These are phyloP conservation scores for Lucilia sericata DNA, from an alignment of 1,140 invertebrate species.

Conservation along the genomic window DNA sequence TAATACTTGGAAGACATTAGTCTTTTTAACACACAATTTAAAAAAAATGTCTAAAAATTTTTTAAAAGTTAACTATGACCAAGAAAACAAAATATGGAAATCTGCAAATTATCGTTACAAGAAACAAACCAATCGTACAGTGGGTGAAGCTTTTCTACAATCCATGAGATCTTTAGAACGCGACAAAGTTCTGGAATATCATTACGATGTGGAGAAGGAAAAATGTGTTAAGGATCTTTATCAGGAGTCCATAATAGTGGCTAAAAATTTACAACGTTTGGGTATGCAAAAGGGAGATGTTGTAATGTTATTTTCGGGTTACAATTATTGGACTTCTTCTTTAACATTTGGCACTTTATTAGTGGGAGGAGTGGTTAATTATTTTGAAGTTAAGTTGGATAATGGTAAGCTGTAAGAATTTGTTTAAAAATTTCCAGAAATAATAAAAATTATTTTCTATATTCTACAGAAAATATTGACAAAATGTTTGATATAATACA, in stretches of 20 bases:
- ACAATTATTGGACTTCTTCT: not conserved
- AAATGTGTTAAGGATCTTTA: not conserved
- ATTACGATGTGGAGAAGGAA: not conserved
- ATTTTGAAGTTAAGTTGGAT: slow-evolving; percentile 26
- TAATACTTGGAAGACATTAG: too few relatives aligned
- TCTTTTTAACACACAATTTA: too few relatives aligned
- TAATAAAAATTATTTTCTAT: not conserved
- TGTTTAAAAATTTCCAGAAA: not conserved
- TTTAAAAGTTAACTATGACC: not conserved
- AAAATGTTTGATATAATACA: not conserved
- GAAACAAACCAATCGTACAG: not conserved
- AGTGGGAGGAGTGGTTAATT: slow-evolving; percentile 3
- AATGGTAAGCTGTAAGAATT: not conserved
- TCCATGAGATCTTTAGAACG: not conserved
- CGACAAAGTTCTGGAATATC: slow-evolving; percentile 2
- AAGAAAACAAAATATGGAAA: slow-evolving; percentile 10
- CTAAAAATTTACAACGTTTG: slow-evolving; percentile 18
- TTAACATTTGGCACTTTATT: slow-evolving; percentile 6
- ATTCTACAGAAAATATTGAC: not conserved
- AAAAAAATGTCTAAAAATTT: not conserved
- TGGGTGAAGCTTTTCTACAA: slow-evolving; percentile 28
- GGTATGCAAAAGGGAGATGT: slow-evolving; percentile 27
- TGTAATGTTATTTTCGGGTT: not conserved
- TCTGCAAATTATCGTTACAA: slow-evolving; percentile 11
- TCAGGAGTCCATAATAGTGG: not conserved